These are phyloP conservation scores for Camponotus vicinus DNA, from an alignment of 1,140 invertebrate species.

Conservation along the genomic window DNA sequence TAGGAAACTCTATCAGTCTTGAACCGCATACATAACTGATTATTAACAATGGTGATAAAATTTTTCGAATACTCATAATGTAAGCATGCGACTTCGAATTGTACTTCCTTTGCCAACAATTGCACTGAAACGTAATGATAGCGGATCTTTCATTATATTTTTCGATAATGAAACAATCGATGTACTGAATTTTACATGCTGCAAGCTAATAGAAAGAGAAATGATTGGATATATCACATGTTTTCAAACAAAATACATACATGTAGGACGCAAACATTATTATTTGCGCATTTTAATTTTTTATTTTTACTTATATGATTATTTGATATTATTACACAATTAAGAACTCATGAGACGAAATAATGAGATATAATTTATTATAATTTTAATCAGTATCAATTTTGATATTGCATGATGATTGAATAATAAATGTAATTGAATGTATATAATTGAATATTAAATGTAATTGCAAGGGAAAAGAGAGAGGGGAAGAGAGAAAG, in stretches of 20 bases:
- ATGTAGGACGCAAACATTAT: neutral
- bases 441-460: too few species aligned
- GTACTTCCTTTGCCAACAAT: too few species aligned
- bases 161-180: conserved; percentile 18
- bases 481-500: too few species aligned
- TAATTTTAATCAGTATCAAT: too few species aligned
- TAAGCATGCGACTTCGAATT: too few species aligned
- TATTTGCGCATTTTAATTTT: neutral
- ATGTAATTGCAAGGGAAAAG: too few species aligned
- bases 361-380: neutral
- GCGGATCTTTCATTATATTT: neutral
- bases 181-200: neutral
- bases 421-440: too few species aligned
- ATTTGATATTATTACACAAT: neutral
- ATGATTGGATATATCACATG: neutral
- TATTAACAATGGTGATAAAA: too few species aligned
- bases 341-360: neutral
- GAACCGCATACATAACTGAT: too few species aligned
- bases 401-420: too few species aligned
- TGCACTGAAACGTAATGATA: neutral
- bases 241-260: neutral
- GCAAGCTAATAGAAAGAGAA: neutral
- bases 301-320: neutral
- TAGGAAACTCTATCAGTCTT: too few species aligned
- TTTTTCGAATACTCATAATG: too few species aligned